These are phyloP conservation scores for Drosophila rhopaloa DNA, from an alignment of 1,140 invertebrate species.

Conservation along the genomic window DNA sequence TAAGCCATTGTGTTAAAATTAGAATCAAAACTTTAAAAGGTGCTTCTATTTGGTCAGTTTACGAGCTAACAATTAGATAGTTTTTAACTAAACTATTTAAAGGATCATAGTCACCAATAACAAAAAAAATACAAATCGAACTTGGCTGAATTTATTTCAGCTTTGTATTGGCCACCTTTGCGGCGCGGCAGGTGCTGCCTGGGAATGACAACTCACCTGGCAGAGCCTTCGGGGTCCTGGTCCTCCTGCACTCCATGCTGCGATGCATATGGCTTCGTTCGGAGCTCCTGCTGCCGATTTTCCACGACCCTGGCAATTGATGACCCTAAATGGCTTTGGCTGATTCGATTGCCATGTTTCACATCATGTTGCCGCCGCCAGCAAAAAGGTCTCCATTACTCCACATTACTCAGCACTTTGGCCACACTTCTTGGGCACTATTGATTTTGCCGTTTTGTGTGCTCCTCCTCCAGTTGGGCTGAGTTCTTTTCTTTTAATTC, in stretches of 20 bases:
- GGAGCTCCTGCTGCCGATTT: constrained; percentile 8
- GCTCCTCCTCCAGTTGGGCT: constrained; percentile 12
- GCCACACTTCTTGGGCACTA: constrained; percentile 58
- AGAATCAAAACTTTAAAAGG: no score
- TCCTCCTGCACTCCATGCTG: constrained; percentile 56
- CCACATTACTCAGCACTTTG: constrained; percentile 80
- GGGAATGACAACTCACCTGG: constrained; percentile 59
- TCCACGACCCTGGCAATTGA: constrained; percentile 75
- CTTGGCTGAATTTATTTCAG: neutral
- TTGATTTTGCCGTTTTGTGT: constrained; percentile 51
- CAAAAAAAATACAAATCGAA: no score
- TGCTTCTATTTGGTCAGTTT: no score
- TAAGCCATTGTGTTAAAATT: no score
- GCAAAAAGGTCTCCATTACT: constrained; percentile 79
- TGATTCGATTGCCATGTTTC: constrained; percentile 82
- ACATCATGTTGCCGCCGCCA: constrained; percentile 78
- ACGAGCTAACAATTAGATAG: no score
- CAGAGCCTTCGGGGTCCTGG: constrained; percentile 33
- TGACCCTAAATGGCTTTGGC: constrained; percentile 81
- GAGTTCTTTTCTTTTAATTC: constrained; percentile 47
- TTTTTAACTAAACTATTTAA: no score
- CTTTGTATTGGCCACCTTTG: neutral
- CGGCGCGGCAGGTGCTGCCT: neutral
- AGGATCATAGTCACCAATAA: no score
- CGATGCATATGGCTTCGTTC: constrained; percentile 46